Evolutionary conservation across 1,140 invertebrate genomes (phyloP).

Genomic region (Lordiphosa clarofinis): DNA sequence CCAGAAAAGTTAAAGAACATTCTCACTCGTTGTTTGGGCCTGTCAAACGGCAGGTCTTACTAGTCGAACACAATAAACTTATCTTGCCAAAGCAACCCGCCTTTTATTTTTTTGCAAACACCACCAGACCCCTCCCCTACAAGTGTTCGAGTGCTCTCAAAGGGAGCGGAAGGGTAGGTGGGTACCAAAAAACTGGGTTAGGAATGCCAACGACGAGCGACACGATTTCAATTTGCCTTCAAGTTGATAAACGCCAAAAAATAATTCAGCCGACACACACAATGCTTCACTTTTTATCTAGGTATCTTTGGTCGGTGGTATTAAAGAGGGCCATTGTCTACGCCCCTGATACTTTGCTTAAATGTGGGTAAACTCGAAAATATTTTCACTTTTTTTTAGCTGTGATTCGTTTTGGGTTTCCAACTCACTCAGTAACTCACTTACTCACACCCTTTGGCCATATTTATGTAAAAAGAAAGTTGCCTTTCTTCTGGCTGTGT

Average conservation of each 20-base stretch:
- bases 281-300: conserved; percentile 39
- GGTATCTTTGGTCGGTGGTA: not conserved
- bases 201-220: conserved; percentile 45
- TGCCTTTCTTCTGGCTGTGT: conserved; percentile 68
- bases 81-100: not conserved
- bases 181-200: conserved; percentile 60
- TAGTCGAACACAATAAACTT: conserved; percentile 8
- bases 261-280: conserved; percentile 56
- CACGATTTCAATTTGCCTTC: conserved; percentile 72
- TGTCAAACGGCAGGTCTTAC: conserved; percentile 32
- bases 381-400: conserved; percentile 68
- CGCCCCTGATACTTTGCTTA: not conserved
- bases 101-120: not conserved
- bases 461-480: conserved; percentile 68
- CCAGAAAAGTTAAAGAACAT: conserved; percentile 42
- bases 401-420: conserved; percentile 35
- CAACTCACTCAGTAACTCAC: conserved; percentile 3
- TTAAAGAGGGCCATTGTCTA: conserved; percentile 1
- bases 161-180: conserved; percentile 33
- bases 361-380: conserved; percentile 14
- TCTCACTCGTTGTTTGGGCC: conserved; percentile 13
- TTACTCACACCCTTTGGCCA: conserved; percentile 8
- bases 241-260: conserved; percentile 69
- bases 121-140: not conserved
- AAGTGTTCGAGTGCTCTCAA: conserved; percentile 39